Conservation (phyloP, 1,140 invertebrate genomes). For the Drosophila navojoa region DNA sequence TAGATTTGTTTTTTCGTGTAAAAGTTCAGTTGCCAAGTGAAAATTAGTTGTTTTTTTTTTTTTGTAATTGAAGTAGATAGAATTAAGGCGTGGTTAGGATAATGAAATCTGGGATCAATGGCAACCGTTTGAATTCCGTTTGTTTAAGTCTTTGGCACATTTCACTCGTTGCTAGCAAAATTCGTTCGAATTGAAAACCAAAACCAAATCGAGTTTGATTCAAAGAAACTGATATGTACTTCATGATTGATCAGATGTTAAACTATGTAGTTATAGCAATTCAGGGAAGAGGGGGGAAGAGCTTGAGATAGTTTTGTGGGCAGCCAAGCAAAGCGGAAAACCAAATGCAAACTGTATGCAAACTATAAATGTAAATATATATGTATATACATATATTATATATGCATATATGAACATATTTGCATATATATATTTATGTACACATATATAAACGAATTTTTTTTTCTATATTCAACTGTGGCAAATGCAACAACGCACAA, state of each 20-base stretch:
- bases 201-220: conserved; percentile 9
- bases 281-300: background rate
- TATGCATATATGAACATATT: background rate
- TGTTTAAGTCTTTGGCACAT: conserved; percentile 52
- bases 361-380: background rate
- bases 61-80: background rate
- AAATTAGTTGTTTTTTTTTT: conserved; percentile 13
- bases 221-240: conserved; percentile 51
- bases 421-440: background rate
- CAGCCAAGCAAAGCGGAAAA: conserved; percentile 6
- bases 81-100: background rate
- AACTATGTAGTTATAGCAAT: conserved; percentile 7
- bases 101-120: conserved; percentile 25
- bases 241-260: conserved; percentile 31
- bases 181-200: conserved; percentile 11
- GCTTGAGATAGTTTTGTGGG: background rate
- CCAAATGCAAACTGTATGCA: conserved; percentile 2
- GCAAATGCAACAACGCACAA: conserved; percentile 35
- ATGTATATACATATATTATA: no score
- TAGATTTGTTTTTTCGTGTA: conserved; percentile 19
- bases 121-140: conserved; percentile 41
- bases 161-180: conserved; percentile 26
- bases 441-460: background rate
- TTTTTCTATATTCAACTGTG: conserved; percentile 14
- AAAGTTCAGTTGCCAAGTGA: conserved; percentile 15